Conservation (phyloP, 2,888 invertebrate genomes). For the Drosophila kambysellisi region DNA sequence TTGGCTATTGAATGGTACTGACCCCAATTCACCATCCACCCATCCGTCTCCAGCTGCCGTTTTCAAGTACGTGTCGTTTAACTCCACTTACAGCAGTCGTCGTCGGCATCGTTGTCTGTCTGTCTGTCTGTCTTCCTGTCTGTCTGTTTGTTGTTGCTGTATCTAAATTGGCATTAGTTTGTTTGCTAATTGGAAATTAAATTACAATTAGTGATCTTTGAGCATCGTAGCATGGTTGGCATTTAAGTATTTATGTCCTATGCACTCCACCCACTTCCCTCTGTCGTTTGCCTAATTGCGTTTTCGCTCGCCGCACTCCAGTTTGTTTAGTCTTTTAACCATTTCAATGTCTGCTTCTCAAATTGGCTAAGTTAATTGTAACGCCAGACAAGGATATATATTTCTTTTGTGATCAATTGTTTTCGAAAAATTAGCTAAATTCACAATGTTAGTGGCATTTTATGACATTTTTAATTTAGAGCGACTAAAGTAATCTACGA, state of each 20-base stretch:
- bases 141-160: conserved; percentile 51
- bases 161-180: conserved; percentile 81
- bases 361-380: conserved; percentile 68
- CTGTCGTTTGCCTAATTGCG: conserved; percentile 58
- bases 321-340: conserved; percentile 35
- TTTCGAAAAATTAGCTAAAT: background rate
- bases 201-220: conserved; percentile 84
- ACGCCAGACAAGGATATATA: conserved; percentile 10
- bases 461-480: background rate
- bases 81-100: conserved; percentile 58
- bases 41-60: conserved; percentile 18
- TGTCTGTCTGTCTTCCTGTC: conserved; percentile 26
- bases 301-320: conserved; percentile 40
- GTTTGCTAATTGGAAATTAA: conserved; percentile 84
- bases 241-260: conserved; percentile 73
- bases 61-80: conserved; percentile 76
- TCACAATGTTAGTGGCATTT: background rate
- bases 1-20: conserved; percentile 50
- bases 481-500: background rate
- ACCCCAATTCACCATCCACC: conserved; percentile 20
- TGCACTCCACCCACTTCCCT: conserved; percentile 7
- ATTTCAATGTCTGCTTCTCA: conserved; percentile 23
- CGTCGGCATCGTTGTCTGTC: conserved; percentile 13
- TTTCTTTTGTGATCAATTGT: background rate
- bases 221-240: conserved; percentile 71